A percentile compares a stretch with the other conserved stretches of the same genome.
Conservation (phyloP, 2,888 invertebrate species). For the Polymixis lichenea region DNA sequence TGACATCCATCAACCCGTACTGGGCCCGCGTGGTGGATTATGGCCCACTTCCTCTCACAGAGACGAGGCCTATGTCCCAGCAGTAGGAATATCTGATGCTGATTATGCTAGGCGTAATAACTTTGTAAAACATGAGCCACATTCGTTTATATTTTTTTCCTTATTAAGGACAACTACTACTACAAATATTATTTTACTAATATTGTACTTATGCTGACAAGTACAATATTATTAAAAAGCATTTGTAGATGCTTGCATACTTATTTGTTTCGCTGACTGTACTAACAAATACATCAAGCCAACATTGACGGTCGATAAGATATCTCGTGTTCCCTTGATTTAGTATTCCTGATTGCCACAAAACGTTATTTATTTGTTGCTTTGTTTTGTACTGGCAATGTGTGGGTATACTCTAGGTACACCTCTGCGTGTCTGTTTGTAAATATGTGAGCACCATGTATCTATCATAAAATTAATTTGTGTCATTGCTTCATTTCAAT, state of each 20-base stretch:
- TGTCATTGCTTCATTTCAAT: too few relatives aligned
- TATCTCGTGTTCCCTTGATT: conserved; percentile 34
- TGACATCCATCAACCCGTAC: too few relatives aligned
- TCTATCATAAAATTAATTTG: too few relatives aligned
- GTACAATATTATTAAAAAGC: not conserved
- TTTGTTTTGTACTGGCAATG: not conserved
- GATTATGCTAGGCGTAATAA: not conserved
- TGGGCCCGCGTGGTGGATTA: too few relatives aligned
- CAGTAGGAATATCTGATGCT: not conserved
- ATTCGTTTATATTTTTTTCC: not conserved
- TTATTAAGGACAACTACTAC: not conserved
- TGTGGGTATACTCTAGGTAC: not conserved
- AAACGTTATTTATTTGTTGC: conserved; percentile 34
- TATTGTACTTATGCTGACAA: not conserved
- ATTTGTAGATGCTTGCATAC: not conserved
- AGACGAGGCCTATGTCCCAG: not conserved
- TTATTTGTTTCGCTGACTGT: not conserved
- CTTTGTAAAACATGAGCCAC: not conserved
- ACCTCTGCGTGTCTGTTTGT: too few relatives aligned
- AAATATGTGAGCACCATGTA: too few relatives aligned
- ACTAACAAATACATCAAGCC: conserved; percentile 32
- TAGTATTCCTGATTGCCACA: conserved; percentile 12
- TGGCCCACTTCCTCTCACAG: not conserved
- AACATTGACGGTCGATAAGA: conserved; percentile 29
- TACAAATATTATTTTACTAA: too few relatives aligned